Conservation (phyloP, 2,888 invertebrate genomes). For the Augiades crinisus region DNA sequence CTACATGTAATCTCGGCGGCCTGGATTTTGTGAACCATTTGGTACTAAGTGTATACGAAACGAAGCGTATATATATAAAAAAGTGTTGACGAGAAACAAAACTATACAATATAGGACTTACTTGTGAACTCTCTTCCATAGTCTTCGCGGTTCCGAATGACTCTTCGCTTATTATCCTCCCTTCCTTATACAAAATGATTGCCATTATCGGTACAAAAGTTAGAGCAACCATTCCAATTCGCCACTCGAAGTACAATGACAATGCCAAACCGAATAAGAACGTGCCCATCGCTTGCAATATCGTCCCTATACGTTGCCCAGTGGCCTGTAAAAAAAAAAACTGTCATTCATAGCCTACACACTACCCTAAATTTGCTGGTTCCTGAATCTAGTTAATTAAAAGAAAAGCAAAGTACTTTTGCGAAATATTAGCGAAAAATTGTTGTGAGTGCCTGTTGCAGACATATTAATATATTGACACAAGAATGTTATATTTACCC, state of each 20-base stretch:
- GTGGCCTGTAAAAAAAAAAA: constrained; percentile 84
- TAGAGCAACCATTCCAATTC: constrained; percentile 86
- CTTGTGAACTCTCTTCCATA: constrained; percentile 88
- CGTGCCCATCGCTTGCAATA: constrained; percentile 87
- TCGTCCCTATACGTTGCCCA: constrained; percentile 90
- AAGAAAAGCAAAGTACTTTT: too few species aligned
- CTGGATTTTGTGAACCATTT: too few species aligned
- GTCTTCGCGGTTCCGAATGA: constrained; percentile 85
- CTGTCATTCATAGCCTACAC: too few species aligned
- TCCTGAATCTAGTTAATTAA: too few species aligned
- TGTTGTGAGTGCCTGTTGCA: too few species aligned
- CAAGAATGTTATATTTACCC: constrained; percentile 72
- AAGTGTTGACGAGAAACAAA: too few species aligned
- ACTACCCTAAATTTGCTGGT: too few species aligned
- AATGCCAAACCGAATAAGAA: constrained; percentile 83
- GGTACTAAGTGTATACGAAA: too few species aligned
- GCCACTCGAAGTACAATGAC: constrained; percentile 87
- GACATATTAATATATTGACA: not conserved
- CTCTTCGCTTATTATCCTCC: constrained; percentile 83
- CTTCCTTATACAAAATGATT: constrained; percentile 84
- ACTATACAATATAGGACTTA: constrained; percentile 51
- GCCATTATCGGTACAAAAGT: constrained; percentile 87
- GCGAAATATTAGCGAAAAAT: too few species aligned
- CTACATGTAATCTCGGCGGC: too few species aligned
- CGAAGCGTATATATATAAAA: too few species aligned